These are phyloP conservation scores for Lydus trimaculatus DNA, from an alignment of 2,888 invertebrate species.

Conservation along the genomic window DNA sequence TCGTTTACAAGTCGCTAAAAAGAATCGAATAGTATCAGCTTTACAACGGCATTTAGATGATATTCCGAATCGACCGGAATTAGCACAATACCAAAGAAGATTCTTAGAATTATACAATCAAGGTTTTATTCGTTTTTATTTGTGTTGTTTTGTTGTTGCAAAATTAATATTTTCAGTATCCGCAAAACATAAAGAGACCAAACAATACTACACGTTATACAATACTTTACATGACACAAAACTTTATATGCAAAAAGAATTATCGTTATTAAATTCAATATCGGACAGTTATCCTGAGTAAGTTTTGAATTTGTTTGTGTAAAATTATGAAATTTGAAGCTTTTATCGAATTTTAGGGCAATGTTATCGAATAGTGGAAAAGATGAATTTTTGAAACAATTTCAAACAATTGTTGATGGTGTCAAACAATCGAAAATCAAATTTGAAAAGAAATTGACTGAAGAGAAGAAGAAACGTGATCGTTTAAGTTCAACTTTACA, in stretches of 20 bases:
- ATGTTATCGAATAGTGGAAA: conserved; percentile 81
- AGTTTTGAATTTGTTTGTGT: conserved; percentile 49
- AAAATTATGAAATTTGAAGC: not conserved
- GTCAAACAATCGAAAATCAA: conserved; percentile 86
- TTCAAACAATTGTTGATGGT: conserved; percentile 88
- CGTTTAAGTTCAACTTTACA: conserved; percentile 68
- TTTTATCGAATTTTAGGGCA: conserved; percentile 65
- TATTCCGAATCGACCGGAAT: conserved; percentile 90
- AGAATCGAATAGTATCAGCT: conserved; percentile 79
- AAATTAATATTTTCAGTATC: conserved; percentile 70
- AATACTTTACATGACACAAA: conserved; percentile 96
- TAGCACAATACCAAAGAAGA: conserved; percentile 93
- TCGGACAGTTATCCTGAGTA: conserved; percentile 87
- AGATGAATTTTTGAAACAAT: conserved; percentile 90
- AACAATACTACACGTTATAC: conserved; percentile 95
- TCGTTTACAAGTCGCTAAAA: conserved; percentile 76
- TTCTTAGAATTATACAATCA: conserved; percentile 97
- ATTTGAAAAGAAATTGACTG: conserved; percentile 67
- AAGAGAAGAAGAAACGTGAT: conserved; percentile 72
- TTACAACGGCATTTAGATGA: conserved; percentile 90
- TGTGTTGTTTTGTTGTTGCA: not conserved
- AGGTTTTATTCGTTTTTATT: conserved; percentile 62
- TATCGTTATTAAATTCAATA: conserved; percentile 86
- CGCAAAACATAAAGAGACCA: conserved; percentile 95
- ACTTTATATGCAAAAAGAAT: conserved; percentile 90